A percentile compares a stretch with the other conserved stretches of the same genome.
phyloP scores from a whole-genome alignment of 2,797 vertebrate species.

The Bryconaethiops microstoma region DNA sequence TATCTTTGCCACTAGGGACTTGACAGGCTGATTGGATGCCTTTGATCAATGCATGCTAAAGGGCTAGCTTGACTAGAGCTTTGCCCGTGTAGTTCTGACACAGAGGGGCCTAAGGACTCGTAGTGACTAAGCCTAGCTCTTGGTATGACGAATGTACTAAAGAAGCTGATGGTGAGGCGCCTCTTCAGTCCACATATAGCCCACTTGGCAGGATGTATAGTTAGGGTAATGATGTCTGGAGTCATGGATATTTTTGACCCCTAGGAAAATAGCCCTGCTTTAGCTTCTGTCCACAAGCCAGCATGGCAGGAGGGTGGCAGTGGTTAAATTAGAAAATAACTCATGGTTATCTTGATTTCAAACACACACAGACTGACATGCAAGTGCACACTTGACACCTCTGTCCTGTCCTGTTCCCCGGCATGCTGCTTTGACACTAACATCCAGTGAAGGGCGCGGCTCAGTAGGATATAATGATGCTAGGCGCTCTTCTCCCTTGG shows the following conservation, averaged over 20 bases:
- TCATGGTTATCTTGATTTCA: slow-evolving; percentile 25
- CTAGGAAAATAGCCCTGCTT: slow-evolving; percentile 27
- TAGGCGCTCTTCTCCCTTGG: slow-evolving; percentile 8
- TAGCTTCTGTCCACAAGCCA: slow-evolving; percentile 23
- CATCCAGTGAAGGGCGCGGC: slow-evolving; percentile 27
- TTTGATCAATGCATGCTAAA: slow-evolving; percentile 2
- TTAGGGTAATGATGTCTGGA: slow-evolving; percentile 7
- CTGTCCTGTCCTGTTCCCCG: slow-evolving; percentile 24
- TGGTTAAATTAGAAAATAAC: slow-evolving; percentile 34
- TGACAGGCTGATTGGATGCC: background rate
- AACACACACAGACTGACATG: background rate
- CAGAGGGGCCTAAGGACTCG: background rate
- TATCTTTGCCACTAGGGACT: background rate
- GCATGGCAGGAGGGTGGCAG: background rate
- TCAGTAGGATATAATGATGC: slow-evolving; percentile 48
- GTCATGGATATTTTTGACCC: slow-evolving; percentile 21
- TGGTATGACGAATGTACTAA: background rate
- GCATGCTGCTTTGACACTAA: slow-evolving; percentile 36
- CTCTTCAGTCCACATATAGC: slow-evolving; percentile 1
- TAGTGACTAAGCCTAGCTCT: background rate
- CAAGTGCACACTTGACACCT: slow-evolving; percentile 13
- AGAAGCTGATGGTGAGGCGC: slow-evolving; percentile 9
- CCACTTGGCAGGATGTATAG: background rate
- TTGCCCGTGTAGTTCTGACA: background rate
- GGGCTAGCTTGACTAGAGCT: background rate